Conservation (phyloP, 2,113 vertebrate genomes). For the Nibea coibor region DNA sequence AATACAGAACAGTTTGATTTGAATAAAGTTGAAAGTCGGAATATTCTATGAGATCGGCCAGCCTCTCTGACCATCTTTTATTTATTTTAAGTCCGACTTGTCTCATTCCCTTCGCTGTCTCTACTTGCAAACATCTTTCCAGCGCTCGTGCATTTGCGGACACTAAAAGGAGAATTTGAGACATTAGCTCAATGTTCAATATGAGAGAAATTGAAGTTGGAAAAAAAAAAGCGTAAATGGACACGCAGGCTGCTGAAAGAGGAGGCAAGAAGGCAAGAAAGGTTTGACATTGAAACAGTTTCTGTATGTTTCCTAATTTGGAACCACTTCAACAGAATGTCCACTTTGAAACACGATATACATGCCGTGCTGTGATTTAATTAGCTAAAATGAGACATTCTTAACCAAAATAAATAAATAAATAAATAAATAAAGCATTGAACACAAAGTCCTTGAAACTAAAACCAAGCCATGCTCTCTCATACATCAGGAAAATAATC, state of each 20-base stretch:
- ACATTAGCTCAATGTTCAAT: slow-evolving; percentile 48
- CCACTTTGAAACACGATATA: not conserved
- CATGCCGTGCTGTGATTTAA: not conserved
- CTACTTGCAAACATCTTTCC: slow-evolving; percentile 38
- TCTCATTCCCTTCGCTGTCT: slow-evolving; percentile 33
- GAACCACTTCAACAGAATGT: not conserved
- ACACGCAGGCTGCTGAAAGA: not conserved
- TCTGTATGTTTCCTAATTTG: not conserved
- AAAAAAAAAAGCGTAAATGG: not conserved
- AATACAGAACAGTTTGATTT: slow-evolving; percentile 35
- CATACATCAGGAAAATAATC: slow-evolving; percentile 55
- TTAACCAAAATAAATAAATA: not conserved
- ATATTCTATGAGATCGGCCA: slow-evolving; percentile 27
- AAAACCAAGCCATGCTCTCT: slow-evolving; percentile 41
- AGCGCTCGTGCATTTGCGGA: slow-evolving; percentile 25
- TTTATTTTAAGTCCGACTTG: slow-evolving; percentile 36
- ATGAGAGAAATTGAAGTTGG: slow-evolving; percentile 5
- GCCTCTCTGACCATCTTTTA: slow-evolving; percentile 43
- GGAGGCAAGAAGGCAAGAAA: not conserved
- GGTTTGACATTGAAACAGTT: not conserved
- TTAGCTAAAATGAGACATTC: not conserved
- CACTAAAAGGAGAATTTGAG: slow-evolving; percentile 3
- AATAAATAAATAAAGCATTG: not conserved
- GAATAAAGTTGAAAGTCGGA: slow-evolving; percentile 41
- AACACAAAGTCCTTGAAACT: slow-evolving; percentile 51